phyloP scores from a whole-genome alignment of 1,140 invertebrate genomes.

The Dendroctonus valens region DNA sequence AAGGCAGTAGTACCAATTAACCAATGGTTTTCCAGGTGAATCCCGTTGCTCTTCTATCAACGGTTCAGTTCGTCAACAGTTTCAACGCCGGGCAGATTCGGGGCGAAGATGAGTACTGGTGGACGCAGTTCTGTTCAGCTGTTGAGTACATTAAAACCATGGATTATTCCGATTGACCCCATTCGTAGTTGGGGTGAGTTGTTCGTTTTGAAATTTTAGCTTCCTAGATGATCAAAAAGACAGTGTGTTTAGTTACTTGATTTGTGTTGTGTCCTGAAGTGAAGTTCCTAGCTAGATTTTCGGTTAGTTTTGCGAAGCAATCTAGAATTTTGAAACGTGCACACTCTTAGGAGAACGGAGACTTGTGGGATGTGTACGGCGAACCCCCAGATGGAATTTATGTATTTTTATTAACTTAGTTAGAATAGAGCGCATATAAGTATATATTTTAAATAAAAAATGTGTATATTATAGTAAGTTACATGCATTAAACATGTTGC shows the following conservation, averaged over 20 bases:
- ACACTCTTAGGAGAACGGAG: neutral
- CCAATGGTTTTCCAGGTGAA: conserved; percentile 68
- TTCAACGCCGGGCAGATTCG: conserved; percentile 74
- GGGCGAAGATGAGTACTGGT: conserved; percentile 96
- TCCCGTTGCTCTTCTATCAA: conserved; percentile 91
- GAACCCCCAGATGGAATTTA: conserved; percentile 29
- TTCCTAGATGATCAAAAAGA: too few species aligned
- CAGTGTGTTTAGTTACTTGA: too few species aligned
- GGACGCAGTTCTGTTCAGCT: conserved; percentile 96
- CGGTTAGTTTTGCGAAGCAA: neutral
- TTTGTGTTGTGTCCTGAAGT: too few species aligned
- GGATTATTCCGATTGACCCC: conserved; percentile 65
- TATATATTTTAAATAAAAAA: conserved; percentile 41
- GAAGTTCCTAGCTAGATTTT: too few species aligned
- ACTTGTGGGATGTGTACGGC: conserved; percentile 4
- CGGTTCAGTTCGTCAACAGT: conserved; percentile 93
- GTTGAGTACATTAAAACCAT: conserved; percentile 98
- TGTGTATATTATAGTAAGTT: too few species aligned
- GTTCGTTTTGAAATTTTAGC: too few species aligned
- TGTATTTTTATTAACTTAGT: conserved; percentile 38
- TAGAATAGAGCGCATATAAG: conserved; percentile 37
- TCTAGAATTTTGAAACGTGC: conserved; percentile 22
- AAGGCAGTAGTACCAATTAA: neutral
- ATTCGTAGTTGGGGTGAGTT: too few species aligned
- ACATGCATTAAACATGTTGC: conserved; percentile 36